Evolutionary conservation across 2,888 invertebrate genomes (phyloP), one percentile per base, ranked within the genome.

Genomic region (Sarcophaga subvicina): DNA sequence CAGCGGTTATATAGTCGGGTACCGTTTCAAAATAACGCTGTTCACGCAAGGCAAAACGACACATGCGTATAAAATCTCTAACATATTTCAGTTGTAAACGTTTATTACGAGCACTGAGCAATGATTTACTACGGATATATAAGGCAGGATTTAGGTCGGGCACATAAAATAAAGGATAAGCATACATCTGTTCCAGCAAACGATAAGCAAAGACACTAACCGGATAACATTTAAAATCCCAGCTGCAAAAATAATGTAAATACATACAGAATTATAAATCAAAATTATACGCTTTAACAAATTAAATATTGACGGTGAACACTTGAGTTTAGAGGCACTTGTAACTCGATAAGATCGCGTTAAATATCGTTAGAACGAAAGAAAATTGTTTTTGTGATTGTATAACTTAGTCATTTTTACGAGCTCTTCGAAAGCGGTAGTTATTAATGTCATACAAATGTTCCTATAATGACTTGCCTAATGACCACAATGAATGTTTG

Each of bases 171-270:
- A 97, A 93, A 0, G 97, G 97, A 93, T 97, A 97, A 12, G 94
- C 94, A 90, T 95, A 95, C 95, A 98, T 97, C 92, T 96, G 96
- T 89, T 96, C 96, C 88, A 98, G 93, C 64, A 98, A 94, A 88
- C 96, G 95, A 90, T 95, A 96, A 0, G 97, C 96, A 93, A 97
- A 97, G 90, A 96, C 96, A 14, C 97, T 97, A 14, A 98, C 97
- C n/a, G 96, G 95, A 94, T 96, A 97, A 91, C 96, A 96, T 83
- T 92, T 94, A 91, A 92, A 94, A 86, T 94, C 93, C 93, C 94
- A 94, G 54, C 91, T 92, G 49, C 37, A 90, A 88, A 76, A 72
- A 47, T 69, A 85, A 37, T 10, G 37, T 37, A 37, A 37, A 37
- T 37, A 37, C 37, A 54, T 4, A 66, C 10, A 49, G 4, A 73